Percentiles rank a stretch among this genome's conserved stretches.
These are phyloP conservation scores for Atta colombica DNA, from an alignment of 1,140 invertebrate genomes.

Conservation along the genomic window DNA sequence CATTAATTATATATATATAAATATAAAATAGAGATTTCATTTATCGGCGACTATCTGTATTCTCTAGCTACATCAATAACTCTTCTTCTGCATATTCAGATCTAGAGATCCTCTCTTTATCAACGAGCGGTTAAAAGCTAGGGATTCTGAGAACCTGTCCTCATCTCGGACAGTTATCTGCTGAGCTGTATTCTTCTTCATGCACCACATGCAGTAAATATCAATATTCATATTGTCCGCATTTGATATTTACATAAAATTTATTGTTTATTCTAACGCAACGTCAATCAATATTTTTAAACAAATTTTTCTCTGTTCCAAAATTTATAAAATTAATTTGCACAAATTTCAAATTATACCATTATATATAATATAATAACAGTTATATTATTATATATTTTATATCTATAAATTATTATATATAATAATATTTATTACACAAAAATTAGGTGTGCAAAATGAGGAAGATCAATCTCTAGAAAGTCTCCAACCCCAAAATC, in stretches of 20 bases:
- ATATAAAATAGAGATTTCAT: not conserved
- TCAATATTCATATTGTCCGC: slow-evolving; percentile 27
- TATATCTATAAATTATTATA: not conserved
- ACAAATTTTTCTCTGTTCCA: not conserved
- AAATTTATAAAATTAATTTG: not conserved
- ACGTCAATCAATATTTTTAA: not conserved
- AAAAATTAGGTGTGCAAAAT: not conserved
- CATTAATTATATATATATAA: not conserved
- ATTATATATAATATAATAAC: not conserved
- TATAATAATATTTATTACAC: not conserved
- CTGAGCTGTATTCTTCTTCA: not conserved
- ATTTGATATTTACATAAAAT: slow-evolving; percentile 17
- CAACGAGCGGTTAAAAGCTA: slow-evolving; percentile 31
- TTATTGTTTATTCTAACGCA: not conserved
- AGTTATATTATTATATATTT: not conserved
- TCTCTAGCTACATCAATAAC: not conserved
- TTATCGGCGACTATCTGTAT: not conserved
- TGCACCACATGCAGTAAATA: slow-evolving; percentile 32
- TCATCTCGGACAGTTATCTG: slow-evolving; percentile 17
- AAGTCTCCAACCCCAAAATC: slow-evolving; percentile 17
- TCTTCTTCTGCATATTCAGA: not conserved
- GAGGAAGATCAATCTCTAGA: not conserved
- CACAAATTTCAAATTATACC: not conserved
- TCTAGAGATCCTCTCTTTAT: slow-evolving; percentile 30
- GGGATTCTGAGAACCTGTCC: not conserved